These are phyloP conservation scores for Cydia pomonella DNA, from an alignment of 1,140 invertebrate genomes.

Conservation along the genomic window DNA sequence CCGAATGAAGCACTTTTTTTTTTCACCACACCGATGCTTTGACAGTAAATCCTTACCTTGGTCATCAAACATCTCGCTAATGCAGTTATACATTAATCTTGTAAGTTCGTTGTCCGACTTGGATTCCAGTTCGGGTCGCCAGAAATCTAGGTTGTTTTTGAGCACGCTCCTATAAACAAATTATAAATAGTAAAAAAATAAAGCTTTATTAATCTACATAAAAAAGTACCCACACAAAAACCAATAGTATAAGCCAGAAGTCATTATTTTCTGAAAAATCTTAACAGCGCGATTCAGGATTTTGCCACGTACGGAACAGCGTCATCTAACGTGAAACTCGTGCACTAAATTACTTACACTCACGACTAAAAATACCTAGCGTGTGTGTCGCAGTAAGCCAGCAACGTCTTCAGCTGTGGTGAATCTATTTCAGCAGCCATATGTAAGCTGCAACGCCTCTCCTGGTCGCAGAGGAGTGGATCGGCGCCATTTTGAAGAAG, in stretches of 20 bases:
- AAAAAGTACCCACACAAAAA: no score
- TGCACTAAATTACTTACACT: no score
- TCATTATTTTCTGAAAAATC: background rate
- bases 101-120: conserved; percentile 43
- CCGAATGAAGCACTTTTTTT: no score
- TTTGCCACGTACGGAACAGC: background rate
- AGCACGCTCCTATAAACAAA: conserved; percentile 50
- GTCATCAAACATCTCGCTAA: conserved; percentile 45
- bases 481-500: conserved; percentile 56
- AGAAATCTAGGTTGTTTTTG: conserved; percentile 47
- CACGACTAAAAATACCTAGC: conserved; percentile 51
- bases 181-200: background rate
- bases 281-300: conserved; percentile 16
- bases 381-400: conserved; percentile 46
- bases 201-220: no score
- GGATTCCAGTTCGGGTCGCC: conserved; percentile 42
- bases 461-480: conserved; percentile 44
- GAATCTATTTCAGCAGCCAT: conserved; percentile 41
- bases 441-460: conserved; percentile 50
- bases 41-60: conserved; percentile 52
- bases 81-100: conserved; percentile 41
- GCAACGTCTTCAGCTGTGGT: conserved; percentile 40
- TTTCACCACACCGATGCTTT: no score
- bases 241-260: no score
- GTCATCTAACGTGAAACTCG: background rate